Evolutionary conservation across 2,888 invertebrate genomes (phyloP), one percentile per base, ranked within the genome.

Genomic region (Geotrupes spiniger): DNA sequence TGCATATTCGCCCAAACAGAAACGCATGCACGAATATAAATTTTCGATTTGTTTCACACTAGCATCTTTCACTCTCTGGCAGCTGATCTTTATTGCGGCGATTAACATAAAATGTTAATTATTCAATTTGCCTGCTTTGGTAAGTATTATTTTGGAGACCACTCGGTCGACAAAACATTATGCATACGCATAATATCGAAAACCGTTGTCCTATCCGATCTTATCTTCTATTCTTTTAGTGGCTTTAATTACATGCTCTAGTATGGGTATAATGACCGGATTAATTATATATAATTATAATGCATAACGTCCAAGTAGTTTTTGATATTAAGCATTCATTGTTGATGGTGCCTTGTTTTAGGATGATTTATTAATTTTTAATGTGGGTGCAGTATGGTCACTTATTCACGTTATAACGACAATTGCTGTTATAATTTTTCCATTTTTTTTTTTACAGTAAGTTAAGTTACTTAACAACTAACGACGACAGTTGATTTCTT

Each of bases 101-200:
- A 33, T 33, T 33, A 33, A 14, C 33, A 33, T 33, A 33, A 33
- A 33, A 33, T 11, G 10, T 15, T 33, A 33, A 33, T 33, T 33
- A 33, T 33, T 33, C 15, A 33, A 33, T 33, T 33, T 33, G 14
- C 8, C 33, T 10, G 14, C 14, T 5, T 33, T 33, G 9, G 4
- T 10, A 15, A 8, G 33, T 14, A 9, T 10, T 33, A 15, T 33
- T 33, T 14, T 10, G 12, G 12, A 14, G 33, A 14, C 6, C 33
- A 12, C 12, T 33, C 15, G 9, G 15, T 14, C 4, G n/a, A n/a
- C n/a, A n/a, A 9, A 33, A 33, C 11, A 33, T 33, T 33, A 33
- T 33, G 14, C 33, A 10, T 8, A 33, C 33, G n/a, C 9, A 33
- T 14, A 15, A 14, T 33, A 33, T 33, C 33, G 9, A 29, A 29